Evolutionary conservation across 2,797 vertebrate species (phyloP), one percentile per base, ranked within the genome.

Genomic region (Sebastes ruberrimus): DNA sequence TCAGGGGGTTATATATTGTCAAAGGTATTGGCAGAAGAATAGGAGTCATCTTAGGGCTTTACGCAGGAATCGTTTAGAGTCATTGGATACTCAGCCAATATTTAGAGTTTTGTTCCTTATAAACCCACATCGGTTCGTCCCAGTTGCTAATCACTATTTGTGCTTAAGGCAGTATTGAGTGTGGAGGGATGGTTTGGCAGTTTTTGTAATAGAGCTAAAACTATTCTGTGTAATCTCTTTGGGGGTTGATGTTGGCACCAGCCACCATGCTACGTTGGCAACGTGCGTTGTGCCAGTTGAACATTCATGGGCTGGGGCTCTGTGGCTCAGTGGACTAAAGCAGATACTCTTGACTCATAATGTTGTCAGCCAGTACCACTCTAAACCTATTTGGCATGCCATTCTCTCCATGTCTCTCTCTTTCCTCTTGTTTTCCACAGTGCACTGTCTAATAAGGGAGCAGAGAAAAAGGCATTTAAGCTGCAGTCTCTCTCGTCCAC

Each of bases 341-440:
- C 90, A 92, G 86, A 88, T 86, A 89, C 89, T 91, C 86, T 91
- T 92, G 86, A 92, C 88, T 93, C 91, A 87, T 87, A 85, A 91
- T 87, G 84, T 88, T 89, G 91, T 92, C 85, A 81, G 86, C 82
- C 85, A 90, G 85, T 80, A 69, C 81, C 80, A 89, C 89, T 89
- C 80, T 79, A 91, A 93, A 92, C 84, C 87, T 83, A 86, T 91
- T 91, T 89, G 83, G 82, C 89, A 77, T 77, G 85, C 81, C 69
- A 67, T 89, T 89, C 68, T 73, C 82, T 81, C 53, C 68, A 2
- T 74, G 76, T 81, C 71, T 76, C 70, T 67, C 53, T 62, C 71
- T 64, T 42, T 68, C 11, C 72, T 76, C 74, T 72, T 71, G 68
- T 82, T 85, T 85, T 78, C 72, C 81, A 75, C 74, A 71, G 56